These are phyloP conservation scores for Hoplostethus mediterraneus DNA, from an alignment of 2,797 vertebrate species.

Conservation along the genomic window DNA sequence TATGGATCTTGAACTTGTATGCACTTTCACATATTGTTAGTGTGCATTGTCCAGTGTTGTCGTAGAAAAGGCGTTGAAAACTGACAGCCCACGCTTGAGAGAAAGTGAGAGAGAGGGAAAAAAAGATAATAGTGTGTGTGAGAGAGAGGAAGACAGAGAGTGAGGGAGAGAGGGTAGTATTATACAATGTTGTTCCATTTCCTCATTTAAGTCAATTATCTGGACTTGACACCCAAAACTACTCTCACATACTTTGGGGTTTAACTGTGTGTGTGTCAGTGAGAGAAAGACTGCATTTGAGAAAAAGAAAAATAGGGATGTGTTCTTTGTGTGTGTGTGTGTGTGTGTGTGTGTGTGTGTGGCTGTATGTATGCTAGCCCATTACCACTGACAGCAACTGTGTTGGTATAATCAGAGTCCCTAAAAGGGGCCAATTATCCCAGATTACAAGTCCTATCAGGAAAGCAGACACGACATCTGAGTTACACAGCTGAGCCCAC, in stretches of 20 bases:
- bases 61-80: neutral
- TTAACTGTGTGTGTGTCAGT: conserved; percentile 10
- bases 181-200: neutral
- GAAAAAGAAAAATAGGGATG: neutral
- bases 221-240: neutral
- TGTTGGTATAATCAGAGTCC: conserved; percentile 66
- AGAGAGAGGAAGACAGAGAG: no score
- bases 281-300: neutral
- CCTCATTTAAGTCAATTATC: neutral
- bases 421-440: conserved; percentile 75
- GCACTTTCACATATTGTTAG: neutral
- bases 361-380: conserved; percentile 14
- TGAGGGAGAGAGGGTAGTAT: neutral
- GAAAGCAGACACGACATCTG: conserved; percentile 49
- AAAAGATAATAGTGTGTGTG: neutral
- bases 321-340: neutral
- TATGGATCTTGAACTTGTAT: neutral
- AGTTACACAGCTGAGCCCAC: conserved; percentile 58
- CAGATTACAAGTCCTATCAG: conserved; percentile 72
- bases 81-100: neutral
- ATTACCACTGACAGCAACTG: conserved; percentile 53
- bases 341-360: neutral
- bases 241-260: neutral
- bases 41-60: neutral
- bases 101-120: neutral